Evolutionary conservation across 2,888 invertebrate species (phyloP), one percentile per base, ranked within the genome.

Genomic region (Erebia epiphron): DNA sequence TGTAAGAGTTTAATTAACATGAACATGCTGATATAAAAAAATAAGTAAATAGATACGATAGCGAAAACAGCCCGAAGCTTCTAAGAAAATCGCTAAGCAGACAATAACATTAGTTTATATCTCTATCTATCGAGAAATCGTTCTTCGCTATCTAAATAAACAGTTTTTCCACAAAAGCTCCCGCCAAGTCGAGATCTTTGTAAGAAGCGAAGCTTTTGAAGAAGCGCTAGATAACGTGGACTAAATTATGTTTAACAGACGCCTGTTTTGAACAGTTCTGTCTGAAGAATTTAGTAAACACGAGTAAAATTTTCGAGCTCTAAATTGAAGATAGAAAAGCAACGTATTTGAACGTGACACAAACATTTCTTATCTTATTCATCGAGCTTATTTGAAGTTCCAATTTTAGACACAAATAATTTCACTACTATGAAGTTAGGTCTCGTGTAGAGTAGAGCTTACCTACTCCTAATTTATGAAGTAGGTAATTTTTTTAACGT

Each of bases 91-190:
- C 10, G 54, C 54, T 54, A 54, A 54, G 54, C 18, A 18, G 54
- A 11, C 54, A 18, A 2, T 10, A 54, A 54, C 54, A 54, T 54
- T 54, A 54, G 18, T n/a, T n/a, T n/a, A n/a, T n/a, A n/a, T 10
- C 16, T 54, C 54, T 18, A 54, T 54, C 18, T 0, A 54, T 18
- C 54, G 54, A 18, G 54, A 58, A 58, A 58, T 58, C 57, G 57
- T 58, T 58, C 54, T 58, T 26, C 26, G 26, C 35, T 58, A 58
- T 58, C 35, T 26, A 58, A 58, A 54, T 54, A 58, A 58, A 58
- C n/a, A 58, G 57, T 58, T 58, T 58, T 26, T 14, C 57, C 9
- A 58, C 35, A 35, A 35, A 58, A 58, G 57, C 57, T n/a, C 35
- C 35, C 35, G 57, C 57, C 57, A 58, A 58, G 57, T 14, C 26